Evolutionary conservation across 2,113 vertebrate genomes (phyloP).

Genomic region (Isurus oxyrinchus): DNA sequence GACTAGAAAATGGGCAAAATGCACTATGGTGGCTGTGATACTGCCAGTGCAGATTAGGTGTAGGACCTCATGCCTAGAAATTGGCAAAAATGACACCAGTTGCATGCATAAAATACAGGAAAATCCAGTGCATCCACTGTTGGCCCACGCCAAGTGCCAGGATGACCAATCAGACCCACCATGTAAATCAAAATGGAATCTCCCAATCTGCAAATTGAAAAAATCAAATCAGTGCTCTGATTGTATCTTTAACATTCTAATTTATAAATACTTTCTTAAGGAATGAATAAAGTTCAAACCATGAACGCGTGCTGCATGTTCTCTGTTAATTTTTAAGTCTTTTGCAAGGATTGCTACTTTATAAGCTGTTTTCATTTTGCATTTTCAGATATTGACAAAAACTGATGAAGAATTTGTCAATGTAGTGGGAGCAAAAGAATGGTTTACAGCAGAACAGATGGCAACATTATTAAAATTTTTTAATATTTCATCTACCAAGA

Average conservation of each 20-base stretch:
- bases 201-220: no score
- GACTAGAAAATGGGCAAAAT: neutral
- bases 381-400: conserved; percentile 77
- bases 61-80: no score
- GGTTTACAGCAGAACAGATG: conserved; percentile 92
- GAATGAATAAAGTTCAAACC: neutral
- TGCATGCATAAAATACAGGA: no score
- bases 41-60: no score
- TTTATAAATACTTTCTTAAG: neutral
- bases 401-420: conserved; percentile 75
- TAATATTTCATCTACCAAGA: conserved; percentile 80
- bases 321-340: neutral
- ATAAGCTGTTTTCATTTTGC: conserved; percentile 8
- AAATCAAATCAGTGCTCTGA: no score
- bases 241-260: no score
- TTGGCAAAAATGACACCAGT: no score
- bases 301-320: neutral
- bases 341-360: neutral
- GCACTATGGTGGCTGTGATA: no score
- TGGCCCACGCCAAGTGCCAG: no score
- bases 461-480: conserved; percentile 77
- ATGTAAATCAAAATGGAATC: no score
- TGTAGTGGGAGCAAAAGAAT: conserved; percentile 81
- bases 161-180: no score
- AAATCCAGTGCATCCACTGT: no score